Evolutionary conservation across 2,888 invertebrate genomes (phyloP), one percentile per base, ranked within the genome.

Genomic region (Agrotis exclamationis): DNA sequence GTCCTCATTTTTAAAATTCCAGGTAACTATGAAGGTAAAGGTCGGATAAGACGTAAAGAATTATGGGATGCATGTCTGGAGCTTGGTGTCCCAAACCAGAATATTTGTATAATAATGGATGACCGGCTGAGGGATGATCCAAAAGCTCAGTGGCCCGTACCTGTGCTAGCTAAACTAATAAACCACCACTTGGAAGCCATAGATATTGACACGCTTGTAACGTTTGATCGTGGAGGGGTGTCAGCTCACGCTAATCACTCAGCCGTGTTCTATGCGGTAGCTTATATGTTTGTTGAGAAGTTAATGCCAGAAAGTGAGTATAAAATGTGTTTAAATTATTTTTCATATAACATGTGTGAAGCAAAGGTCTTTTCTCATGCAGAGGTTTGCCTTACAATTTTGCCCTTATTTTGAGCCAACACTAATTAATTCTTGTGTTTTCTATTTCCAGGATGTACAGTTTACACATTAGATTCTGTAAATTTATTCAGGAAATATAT

Each of bases 171-270:
- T n/a, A 95, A 95, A 70, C 81, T 96, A 62, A 90, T 96, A 72
- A 92, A 93, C 45, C 94, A 95, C 78, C 97, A 98, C 72, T 94
- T 99, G 51, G 98, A 98, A 92, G 96, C 97, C 70, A 96, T 98
- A 86, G 97, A 97, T 86, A 98, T 99, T 88, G 98, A 98, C 89
- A 98, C 98, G 2, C 96, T 99, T 65, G 97, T 99, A 67, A 99
- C 99, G 20, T 99, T 99, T 96, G 99, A 99, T 94, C 97, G 98
- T 88, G 97, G 98, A 90, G 99, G 99, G 63, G 98, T 99, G 9
- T 99, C 99, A 85, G 97, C 98, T 9, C 99, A 99, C 95, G 96
- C 97, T 33, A 99, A 99, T 96, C 99, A 99, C 92, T 97, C 97
- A 78, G 98, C 98, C 74, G 97, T 98, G 79, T 98, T 98, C 92